Evolutionary conservation across 2,797 vertebrate genomes (phyloP), one percentile per base, ranked within the genome.

Genomic region (Molossus molossus): DNA sequence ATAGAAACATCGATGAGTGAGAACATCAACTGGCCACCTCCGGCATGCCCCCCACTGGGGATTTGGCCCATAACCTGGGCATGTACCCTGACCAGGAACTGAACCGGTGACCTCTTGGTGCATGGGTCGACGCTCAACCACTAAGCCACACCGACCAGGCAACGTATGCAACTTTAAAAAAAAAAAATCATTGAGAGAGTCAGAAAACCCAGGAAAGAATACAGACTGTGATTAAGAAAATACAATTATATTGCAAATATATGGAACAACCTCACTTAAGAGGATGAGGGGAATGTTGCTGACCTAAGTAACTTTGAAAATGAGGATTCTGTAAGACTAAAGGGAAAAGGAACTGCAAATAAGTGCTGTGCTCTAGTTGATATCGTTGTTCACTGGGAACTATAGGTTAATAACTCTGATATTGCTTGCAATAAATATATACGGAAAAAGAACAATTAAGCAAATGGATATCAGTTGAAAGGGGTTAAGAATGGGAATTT

Each of bases 131-230:
- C 6, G 40, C 40, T 45, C 40, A 45, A 45, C 40, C 40, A 45
- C 40, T 45, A 45, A 45, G 40, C 40, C 40, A 45, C 40, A 45
- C 40, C 6, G 40, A 6, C 40, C 40, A 6, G 40, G 40, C 40
- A 45, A 45, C 40, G 6, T 18, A 40, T 21, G 21, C 15, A 92
- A 69, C 48, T 67, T 81, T 79, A 33, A 33, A 33, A 33, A 33
- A 33, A 14, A 53, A 90, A 89, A 88, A 84, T 65, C 50, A 84
- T 5, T 33, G 14, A 79, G 25, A 75, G 57, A 62, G n/a, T 94
- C 25, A 79, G 12, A 94, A 25, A 21, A 91, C n/a, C 79, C 25
- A 92, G 12, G 48, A 79, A 88, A 94, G 72, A 94, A 72, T 25
- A 25, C 25, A 92, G 33, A 90, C 21, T 67, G 23, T 93, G 70